Base-by-base conservation (phyloP, 1,140 invertebrate genomes). In the Periplaneta americana region DNA sequence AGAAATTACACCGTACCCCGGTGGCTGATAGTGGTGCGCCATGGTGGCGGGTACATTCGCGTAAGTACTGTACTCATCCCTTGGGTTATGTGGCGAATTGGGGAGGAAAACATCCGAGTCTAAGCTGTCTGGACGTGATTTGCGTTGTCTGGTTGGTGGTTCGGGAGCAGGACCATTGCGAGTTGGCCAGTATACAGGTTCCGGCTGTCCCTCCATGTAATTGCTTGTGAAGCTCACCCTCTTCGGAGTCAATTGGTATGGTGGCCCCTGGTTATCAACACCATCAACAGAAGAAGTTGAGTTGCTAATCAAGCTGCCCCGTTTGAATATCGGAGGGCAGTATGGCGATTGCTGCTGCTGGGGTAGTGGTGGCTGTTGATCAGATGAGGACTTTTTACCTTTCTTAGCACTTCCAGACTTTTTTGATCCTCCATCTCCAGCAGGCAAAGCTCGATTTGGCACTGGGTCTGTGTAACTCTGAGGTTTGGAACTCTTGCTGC, bases 161-260 rank as follows among this genome's bases (percentile, higher is more conserved):
- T 90, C 90, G n/a, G 89, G 87, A 0, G 90, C 89, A 82, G 87
- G 89, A 1, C 90, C 90, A 75, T 88, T 89, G 80, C 89, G 90
- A 1, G 90, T 91, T 17, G 90, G 90, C 90, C 90, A 91, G 57
- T 37, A 34, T 2, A 13, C 8, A n/a, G 28, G 33, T n/a, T 75
- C 80, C 83, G 80, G 39, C 85, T 84, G 0, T 84, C 86, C 75
- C 82, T 85, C 85, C 17, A 22, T 48, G n/a, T 66, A 66, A 35
- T 78, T 81, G 81, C 84, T 89, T 0, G 87, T 89, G 82, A 91
- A 91, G 82, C 90, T 91, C 0, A 91, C 90, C 78, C 90, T 87
- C 75, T 91, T 91, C 5, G 87, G 86, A 0, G 86, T 85, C 31
- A 84, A 83, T 1, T 1, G 1, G 17, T 1, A 1, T n/a, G 77